phyloP scores from a whole-genome alignment of 30 jellyfish, hydroid and myxozoan species.

The Cassiopea xamachana region DNA sequence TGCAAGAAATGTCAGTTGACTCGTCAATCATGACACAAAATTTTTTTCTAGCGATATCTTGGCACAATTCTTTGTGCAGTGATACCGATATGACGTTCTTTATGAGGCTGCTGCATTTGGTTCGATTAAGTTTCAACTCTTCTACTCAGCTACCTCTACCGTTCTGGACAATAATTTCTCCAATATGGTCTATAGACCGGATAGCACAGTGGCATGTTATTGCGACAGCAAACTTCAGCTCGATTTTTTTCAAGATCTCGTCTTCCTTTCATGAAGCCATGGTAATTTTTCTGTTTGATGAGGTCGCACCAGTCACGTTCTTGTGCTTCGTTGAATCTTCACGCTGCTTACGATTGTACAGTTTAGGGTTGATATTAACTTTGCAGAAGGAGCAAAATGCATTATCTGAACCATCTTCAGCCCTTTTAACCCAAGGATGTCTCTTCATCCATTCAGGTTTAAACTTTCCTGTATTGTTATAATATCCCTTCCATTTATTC shows the following conservation, averaged over 20 bases:
- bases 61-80: slow-evolving; percentile 32
- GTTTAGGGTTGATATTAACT: slow-evolving; percentile 27
- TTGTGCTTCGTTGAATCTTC: slow-evolving; percentile 38
- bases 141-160: slow-evolving; percentile 64
- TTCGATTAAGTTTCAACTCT: slow-evolving; percentile 65
- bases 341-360: slow-evolving; percentile 30
- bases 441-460: slow-evolving; percentile 51
- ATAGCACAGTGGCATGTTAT: slow-evolving; percentile 80
- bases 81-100: slow-evolving; percentile 66
- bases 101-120: slow-evolving; percentile 52
- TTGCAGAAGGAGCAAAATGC: slow-evolving; percentile 60
- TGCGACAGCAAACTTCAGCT: slow-evolving; percentile 65
- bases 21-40: slow-evolving; percentile 61
- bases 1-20: slow-evolving; percentile 56
- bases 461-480: slow-evolving; percentile 43
- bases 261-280: slow-evolving; percentile 19
- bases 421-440: slow-evolving; percentile 60
- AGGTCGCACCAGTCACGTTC: background rate
- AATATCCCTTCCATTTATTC: slow-evolving; percentile 43
- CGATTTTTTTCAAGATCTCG: slow-evolving; percentile 37
- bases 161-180: slow-evolving; percentile 61
- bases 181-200: slow-evolving; percentile 62
- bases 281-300: background rate
- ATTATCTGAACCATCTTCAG: slow-evolving; percentile 68
- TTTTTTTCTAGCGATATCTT: slow-evolving; percentile 45